These are phyloP conservation scores for Pantherophis guttatus DNA, from an alignment of 2,113 vertebrate genomes.

Conservation along the genomic window DNA sequence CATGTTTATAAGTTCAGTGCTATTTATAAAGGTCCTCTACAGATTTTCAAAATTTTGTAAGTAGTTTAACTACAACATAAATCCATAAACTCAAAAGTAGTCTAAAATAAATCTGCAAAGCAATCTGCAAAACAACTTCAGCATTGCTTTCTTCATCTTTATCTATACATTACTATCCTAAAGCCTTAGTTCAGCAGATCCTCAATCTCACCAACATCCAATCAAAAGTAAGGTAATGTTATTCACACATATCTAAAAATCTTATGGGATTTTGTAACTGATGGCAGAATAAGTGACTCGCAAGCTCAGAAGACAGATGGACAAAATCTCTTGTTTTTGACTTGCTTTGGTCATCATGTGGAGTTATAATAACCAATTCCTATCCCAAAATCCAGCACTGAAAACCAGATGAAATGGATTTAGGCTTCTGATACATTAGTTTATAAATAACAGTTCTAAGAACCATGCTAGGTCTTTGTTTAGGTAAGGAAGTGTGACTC, in stretches of 20 bases:
- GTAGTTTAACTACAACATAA: background rate
- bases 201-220: background rate
- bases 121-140: background rate
- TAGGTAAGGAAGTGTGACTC: background rate
- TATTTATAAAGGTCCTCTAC: background rate
- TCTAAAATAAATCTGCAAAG: background rate
- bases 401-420: background rate
- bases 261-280: background rate
- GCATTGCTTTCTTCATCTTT: background rate
- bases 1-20: background rate
- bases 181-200: background rate
- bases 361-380: background rate
- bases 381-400: background rate
- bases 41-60: background rate
- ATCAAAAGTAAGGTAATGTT: background rate
- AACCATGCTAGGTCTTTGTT: background rate
- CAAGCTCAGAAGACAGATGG: background rate
- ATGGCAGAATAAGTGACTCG: background rate
- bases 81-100: background rate
- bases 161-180: background rate
- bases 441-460: background rate
- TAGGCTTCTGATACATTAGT: background rate
- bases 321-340: background rate
- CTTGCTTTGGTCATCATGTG: background rate
- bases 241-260: background rate